Conservation (phyloP, 2,113 vertebrate species). For the Lamprologus ornatipinnis region DNA sequence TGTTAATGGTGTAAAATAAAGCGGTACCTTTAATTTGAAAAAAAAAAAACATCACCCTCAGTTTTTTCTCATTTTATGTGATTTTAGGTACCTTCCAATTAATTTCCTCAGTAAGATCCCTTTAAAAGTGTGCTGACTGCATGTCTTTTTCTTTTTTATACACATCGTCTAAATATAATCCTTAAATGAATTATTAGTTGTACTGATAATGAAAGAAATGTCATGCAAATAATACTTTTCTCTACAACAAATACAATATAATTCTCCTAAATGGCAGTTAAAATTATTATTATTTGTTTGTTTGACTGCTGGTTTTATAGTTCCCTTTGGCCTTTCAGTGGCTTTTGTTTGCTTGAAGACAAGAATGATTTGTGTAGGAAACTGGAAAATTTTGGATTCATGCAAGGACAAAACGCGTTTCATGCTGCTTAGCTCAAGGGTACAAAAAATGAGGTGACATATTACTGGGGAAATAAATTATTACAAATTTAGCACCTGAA, state of each 20-base stretch:
- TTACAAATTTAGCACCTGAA: background rate
- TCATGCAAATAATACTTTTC: background rate
- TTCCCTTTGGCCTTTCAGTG: background rate
- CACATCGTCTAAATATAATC: background rate
- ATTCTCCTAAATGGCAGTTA: background rate
- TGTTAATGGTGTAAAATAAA: background rate
- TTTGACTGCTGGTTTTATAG: background rate
- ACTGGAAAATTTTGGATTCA: background rate
- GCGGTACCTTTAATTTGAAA: constrained; percentile 6
- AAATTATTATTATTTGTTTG: background rate
- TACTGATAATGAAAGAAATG: background rate
- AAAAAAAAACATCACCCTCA: rapidly evolving
- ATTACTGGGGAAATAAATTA: background rate
- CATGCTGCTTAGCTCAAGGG: background rate
- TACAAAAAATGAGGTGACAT: background rate
- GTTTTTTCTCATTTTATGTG: background rate
- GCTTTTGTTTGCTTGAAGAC: background rate
- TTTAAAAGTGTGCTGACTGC: background rate
- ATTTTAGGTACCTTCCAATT: background rate
- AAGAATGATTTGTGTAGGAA: background rate
- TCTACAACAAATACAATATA: background rate
- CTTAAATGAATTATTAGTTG: background rate
- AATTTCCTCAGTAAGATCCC: background rate
- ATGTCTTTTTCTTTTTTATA: background rate
- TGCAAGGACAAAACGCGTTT: background rate